A percentile compares a stretch with the other conserved stretches of the same genome.
phyloP scores from a whole-genome alignment of 2,888 invertebrate genomes.

The Iphiclides podalirius region DNA sequence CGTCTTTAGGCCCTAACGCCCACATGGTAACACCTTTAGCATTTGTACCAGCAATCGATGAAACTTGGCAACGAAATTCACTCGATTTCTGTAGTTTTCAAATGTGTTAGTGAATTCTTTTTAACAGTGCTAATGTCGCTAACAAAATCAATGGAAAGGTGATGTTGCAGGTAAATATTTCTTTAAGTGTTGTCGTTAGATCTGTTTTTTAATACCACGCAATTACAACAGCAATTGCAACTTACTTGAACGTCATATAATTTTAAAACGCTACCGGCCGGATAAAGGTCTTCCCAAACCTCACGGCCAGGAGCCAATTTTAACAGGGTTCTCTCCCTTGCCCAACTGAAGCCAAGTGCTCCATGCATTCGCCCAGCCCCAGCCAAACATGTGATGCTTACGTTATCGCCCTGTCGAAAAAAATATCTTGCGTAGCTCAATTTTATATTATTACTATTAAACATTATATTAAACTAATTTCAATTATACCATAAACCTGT shows the following conservation, averaged over 20 bases:
- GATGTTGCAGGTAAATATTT: too few species aligned
- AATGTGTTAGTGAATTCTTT: neutral
- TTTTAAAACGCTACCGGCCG: slow-evolving; percentile 90
- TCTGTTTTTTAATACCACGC: too few species aligned
- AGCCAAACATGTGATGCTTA: slow-evolving; percentile 85
- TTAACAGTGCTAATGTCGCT: neutral
- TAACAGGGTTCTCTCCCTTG: slow-evolving; percentile 86
- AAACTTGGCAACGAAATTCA: slow-evolving; percentile 87
- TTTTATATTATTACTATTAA: too few species aligned
- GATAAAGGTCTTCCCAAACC: slow-evolving; percentile 92
- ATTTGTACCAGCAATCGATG: slow-evolving; percentile 71
- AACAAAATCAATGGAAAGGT: neutral
- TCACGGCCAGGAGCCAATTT: slow-evolving; percentile 87
- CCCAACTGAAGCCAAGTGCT: slow-evolving; percentile 91
- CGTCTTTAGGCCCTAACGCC: slow-evolving; percentile 82
- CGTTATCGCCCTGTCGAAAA: slow-evolving; percentile 81
- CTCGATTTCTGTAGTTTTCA: slow-evolving; percentile 83
- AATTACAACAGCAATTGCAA: too few species aligned
- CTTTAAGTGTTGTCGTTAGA: too few species aligned
- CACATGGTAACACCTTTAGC: slow-evolving; percentile 81
- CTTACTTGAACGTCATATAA: slow-evolving; percentile 87
- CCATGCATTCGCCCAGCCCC: slow-evolving; percentile 82
- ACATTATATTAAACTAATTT: too few species aligned
- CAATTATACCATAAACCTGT: too few species aligned
- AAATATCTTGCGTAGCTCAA: slow-evolving; percentile 4